Evolutionary conservation across 2,797 vertebrate species (phyloP).

Genomic region (Syngnathus rostellatus): DNA sequence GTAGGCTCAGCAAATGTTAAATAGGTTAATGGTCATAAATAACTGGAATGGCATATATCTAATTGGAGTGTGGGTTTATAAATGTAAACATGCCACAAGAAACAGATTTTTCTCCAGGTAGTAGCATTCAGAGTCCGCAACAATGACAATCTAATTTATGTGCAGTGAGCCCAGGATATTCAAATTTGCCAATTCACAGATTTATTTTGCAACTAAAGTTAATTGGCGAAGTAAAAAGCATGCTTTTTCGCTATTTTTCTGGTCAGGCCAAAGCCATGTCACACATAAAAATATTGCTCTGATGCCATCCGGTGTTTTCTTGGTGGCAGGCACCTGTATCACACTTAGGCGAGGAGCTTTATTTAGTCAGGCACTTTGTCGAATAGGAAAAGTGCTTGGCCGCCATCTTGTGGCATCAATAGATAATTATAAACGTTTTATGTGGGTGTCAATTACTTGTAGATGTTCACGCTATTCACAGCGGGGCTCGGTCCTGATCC

Average conservation of each 20-base stretch:
- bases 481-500: neutral
- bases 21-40: neutral
- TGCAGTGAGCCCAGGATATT: no score
- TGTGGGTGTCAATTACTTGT: neutral
- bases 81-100: neutral
- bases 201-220: neutral
- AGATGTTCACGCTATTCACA: neutral
- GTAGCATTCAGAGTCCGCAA: no score
- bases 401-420: neutral
- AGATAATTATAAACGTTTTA: neutral
- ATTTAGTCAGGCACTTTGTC: neutral
- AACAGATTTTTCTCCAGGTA: no score
- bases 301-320: neutral
- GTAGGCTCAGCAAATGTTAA: neutral
- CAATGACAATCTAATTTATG: no score
- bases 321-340: neutral
- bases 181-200: no score
- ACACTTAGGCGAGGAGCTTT: neutral
- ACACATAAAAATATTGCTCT: neutral
- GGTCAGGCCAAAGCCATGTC: neutral
- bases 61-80: slow-evolving; percentile 10
- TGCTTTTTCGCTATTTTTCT: neutral
- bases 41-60: slow-evolving; percentile 9
- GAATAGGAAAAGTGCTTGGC: neutral
- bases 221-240: neutral